Percentiles rank a stretch among this genome's conserved stretches.
These are phyloP conservation scores for Dissostichus mawsoni DNA, from an alignment of 2,113 vertebrate genomes.

Conservation along the genomic window DNA sequence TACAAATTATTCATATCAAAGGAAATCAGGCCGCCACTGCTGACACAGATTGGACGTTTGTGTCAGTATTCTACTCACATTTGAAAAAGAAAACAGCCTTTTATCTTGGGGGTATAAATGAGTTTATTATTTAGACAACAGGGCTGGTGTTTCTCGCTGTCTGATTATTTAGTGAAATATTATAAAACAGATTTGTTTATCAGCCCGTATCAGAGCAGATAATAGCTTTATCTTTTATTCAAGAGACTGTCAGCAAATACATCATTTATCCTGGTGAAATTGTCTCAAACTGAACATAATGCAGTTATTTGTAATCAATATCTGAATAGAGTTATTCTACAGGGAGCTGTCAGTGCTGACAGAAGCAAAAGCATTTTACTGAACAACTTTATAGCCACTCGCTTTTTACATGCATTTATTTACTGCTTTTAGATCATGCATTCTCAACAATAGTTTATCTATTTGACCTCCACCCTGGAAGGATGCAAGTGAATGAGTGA, in stretches of 20 bases:
- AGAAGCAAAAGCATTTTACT: too few species aligned
- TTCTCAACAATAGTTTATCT: background rate
- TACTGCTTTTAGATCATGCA: conserved; percentile 19
- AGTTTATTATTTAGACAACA: conserved; percentile 67
- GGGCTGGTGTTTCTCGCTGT: conserved; percentile 34
- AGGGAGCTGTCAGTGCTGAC: too few species aligned
- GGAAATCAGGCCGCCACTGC: conserved; percentile 55
- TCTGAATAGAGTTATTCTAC: background rate
- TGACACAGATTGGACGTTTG: conserved; percentile 59
- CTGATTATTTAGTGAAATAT: conserved; percentile 48
- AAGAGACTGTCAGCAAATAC: conserved; percentile 51
- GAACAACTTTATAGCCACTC: too few species aligned
- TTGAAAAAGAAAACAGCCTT: conserved; percentile 55
- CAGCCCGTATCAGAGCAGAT: conserved; percentile 38
- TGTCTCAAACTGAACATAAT: conserved; percentile 27
- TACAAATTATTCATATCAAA: conserved; percentile 76
- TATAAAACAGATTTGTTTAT: conserved; percentile 53
- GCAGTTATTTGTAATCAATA: conserved; percentile 13
- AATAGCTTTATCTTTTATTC: conserved; percentile 61
- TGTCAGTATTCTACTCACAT: conserved; percentile 50
- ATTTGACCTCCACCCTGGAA: conserved; percentile 4
- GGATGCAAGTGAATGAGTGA: background rate
- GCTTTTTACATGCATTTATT: background rate
- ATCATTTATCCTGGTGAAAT: conserved; percentile 37
- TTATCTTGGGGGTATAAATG: conserved; percentile 48